Base-by-base conservation (phyloP, 2,797 vertebrate genomes). In the Gymnoscopelus braueri region DNA sequence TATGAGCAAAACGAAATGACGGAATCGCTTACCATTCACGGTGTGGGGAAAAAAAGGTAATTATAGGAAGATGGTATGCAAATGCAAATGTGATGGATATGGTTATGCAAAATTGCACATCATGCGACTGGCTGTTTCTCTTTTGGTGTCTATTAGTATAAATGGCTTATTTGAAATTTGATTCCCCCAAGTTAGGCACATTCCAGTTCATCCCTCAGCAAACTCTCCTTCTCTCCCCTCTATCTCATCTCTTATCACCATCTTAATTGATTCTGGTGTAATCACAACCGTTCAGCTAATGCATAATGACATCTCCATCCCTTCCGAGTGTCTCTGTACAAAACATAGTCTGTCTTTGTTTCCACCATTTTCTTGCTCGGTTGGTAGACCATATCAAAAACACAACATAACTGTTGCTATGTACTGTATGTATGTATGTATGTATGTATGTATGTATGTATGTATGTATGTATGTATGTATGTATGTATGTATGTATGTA, bases 1-100 rank as follows among this genome's bases (percentile, higher is more conserved):
- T 65, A 51, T 19, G 69, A 82, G 87, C 80, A 78, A 86, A 77
- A 64, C 72, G 71, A 63, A 78, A 72, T 85, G 79, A 85, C 83
- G 71, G 72, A 65, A 74, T 15, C 74, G 69, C 77, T 83, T 50
- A 58, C 64, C 72, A 66, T 74, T 78, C 50, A 39, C 50, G 49
- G 65, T 69, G 69, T 61, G 74, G 67, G 75, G 53, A 63, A 75
- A 35, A 35, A 4, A 63, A 60, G 44, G 35, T 81, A 71, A 82
- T 83, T 86, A 76, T 71, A 77, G 32, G 32, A 35, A 35, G 70
- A 77, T 69, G 69, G 26, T 82, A 57, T 57, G 35, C 53, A 75
- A 67, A 70, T 69, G 65, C 63, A 65, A 65, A 67, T 51, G 0
- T 48, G 35, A 39, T 35, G 39, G 70, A 49, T 59, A 32, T 63